phyloP scores from a whole-genome alignment of 2,797 vertebrate genomes.

The Chiropotes sagulatus region DNA sequence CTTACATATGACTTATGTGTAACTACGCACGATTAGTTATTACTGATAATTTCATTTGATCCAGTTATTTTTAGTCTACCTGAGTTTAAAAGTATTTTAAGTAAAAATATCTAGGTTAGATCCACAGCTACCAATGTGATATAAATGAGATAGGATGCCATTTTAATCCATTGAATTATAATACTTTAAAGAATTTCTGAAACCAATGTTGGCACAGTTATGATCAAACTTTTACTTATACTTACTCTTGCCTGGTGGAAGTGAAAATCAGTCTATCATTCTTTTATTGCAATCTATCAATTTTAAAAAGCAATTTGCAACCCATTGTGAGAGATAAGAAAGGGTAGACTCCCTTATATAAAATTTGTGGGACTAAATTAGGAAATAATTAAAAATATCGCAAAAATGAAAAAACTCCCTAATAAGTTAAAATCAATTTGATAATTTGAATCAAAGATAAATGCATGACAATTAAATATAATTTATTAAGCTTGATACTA shows the following conservation, averaged over 20 bases:
- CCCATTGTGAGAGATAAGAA: neutral
- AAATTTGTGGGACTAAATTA: neutral
- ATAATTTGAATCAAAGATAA: neutral
- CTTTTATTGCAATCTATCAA: neutral
- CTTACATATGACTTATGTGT: neutral
- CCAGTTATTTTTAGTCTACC: neutral
- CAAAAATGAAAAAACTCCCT: neutral
- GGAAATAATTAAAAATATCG: neutral
- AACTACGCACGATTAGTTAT: neutral
- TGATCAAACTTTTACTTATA: neutral
- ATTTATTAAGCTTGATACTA: neutral
- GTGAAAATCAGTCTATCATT: neutral
- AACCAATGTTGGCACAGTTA: neutral
- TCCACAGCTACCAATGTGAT: neutral
- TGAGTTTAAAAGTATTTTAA: neutral
- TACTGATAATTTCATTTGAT: neutral
- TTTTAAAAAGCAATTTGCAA: neutral
- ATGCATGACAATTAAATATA: neutral
- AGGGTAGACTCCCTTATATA: neutral
- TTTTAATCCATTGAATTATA: neutral
- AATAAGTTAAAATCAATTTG: neutral
- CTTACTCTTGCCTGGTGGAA: neutral
- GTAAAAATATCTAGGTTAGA: neutral
- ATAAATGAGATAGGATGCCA: neutral
- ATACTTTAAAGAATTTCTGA: neutral